phyloP scores from a whole-genome alignment of 2,888 invertebrate genomes.

The Cerastis rubricosa region DNA sequence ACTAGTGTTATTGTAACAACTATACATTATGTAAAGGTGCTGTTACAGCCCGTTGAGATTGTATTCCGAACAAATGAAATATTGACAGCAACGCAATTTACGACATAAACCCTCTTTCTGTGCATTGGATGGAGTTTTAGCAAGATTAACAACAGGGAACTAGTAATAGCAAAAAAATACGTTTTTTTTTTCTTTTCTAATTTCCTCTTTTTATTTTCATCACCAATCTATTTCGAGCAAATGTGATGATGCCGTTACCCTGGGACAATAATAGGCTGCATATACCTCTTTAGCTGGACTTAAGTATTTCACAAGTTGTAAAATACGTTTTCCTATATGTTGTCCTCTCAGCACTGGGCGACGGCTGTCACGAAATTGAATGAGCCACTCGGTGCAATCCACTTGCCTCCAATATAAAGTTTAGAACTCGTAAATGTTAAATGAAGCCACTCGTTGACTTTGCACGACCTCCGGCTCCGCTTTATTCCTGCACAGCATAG shows the following conservation, averaged over 20 bases:
- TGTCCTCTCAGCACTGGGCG: background rate
- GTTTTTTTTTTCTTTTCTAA: background rate
- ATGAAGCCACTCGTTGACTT: constrained; percentile 51
- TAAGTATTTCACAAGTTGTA: background rate
- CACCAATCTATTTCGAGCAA: background rate
- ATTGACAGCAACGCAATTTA: constrained; percentile 2
- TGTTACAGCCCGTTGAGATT: background rate
- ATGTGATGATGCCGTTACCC: background rate
- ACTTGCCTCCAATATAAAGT: constrained; percentile 52
- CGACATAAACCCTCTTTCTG: background rate
- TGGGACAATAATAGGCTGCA: background rate
- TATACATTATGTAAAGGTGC: background rate
- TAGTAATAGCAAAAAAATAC: background rate
- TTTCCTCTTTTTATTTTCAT: background rate
- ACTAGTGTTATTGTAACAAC: background rate
- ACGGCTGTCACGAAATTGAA: constrained; percentile 25
- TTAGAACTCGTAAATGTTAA: constrained; percentile 61
- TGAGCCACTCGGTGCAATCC: constrained; percentile 44
- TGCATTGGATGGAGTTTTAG: background rate
- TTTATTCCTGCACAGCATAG: constrained; percentile 36
- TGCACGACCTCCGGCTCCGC: constrained; percentile 26
- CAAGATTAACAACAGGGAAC: background rate
- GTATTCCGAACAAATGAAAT: constrained; percentile 6
- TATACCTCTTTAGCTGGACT: background rate
- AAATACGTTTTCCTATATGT: background rate